Evolutionary conservation across 2,888 invertebrate species (phyloP).

Genomic region (Micoletzkya japonica): DNA sequence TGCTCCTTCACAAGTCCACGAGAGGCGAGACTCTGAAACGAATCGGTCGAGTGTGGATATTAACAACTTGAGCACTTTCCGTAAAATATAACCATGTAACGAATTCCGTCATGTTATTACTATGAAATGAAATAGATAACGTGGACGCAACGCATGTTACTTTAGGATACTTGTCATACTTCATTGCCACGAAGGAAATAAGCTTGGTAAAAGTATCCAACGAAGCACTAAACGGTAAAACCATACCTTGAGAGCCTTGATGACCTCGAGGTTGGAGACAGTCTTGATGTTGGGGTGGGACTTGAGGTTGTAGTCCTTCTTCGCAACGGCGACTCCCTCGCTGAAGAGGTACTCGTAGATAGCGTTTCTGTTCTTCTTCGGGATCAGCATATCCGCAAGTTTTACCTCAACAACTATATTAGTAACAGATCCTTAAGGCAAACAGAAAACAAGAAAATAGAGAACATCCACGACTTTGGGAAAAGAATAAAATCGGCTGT

Average conservation of each 20-base stretch:
- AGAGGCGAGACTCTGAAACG: conserved; percentile 76
- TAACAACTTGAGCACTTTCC: background rate
- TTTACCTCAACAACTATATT: conserved; percentile 9
- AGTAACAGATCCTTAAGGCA: background rate
- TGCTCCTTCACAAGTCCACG: conserved; percentile 97
- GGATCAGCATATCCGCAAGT: conserved; percentile 87
- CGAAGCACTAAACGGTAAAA: conserved; percentile 4
- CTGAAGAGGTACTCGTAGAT: conserved; percentile 83
- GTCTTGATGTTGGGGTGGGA: conserved; percentile 92
- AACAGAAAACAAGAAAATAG: conserved; percentile 19
- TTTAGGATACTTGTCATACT: too few relatives aligned
- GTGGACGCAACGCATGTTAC: too few relatives aligned
- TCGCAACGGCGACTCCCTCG: conserved; percentile 98
- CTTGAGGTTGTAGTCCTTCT: conserved; percentile 96
- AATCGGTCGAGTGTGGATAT: background rate
- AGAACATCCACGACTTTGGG: background rate
- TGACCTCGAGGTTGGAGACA: conserved; percentile 96
- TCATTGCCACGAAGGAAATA: too few relatives aligned
- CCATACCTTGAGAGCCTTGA: conserved; percentile 88
- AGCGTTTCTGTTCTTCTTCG: conserved; percentile 91
- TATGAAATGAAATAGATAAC: background rate
- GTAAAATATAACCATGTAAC: background rate
- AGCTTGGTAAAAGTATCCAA: conserved; percentile 15
- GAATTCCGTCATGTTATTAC: background rate
- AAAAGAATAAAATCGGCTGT: too few relatives aligned